Percentiles rank a stretch among this genome's conserved stretches.
phyloP scores from a whole-genome alignment of 1,140 invertebrate genomes.

The Solenopsis invicta region DNA sequence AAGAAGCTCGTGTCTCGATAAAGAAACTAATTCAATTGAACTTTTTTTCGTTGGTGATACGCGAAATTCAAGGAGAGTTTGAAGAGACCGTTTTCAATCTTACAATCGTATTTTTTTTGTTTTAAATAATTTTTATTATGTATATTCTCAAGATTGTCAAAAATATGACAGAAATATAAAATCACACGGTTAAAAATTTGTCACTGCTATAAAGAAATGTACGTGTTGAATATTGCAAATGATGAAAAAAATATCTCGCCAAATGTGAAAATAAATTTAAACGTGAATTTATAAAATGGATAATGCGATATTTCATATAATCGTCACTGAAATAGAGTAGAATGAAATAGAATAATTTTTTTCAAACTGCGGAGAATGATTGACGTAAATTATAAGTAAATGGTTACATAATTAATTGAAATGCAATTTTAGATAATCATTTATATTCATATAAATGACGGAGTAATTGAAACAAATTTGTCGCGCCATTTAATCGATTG shows the following conservation, averaged over 20 bases:
- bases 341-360: background rate
- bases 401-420: background rate
- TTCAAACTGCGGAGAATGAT: background rate
- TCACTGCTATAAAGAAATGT: background rate
- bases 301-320: background rate
- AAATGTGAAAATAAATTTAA: background rate
- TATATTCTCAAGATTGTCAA: background rate
- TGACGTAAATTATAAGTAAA: background rate
- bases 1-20: background rate
- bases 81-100: background rate
- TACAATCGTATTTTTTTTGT: background rate
- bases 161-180: background rate
- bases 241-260: background rate
- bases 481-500: background rate
- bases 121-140: background rate
- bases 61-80: background rate
- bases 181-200: background rate
- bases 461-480: background rate
- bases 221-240: background rate
- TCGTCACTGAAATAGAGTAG: background rate
- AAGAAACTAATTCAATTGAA: background rate
- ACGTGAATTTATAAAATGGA: background rate
- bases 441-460: slow-evolving; percentile 8
- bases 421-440: background rate
- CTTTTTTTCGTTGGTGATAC: background rate